These are phyloP conservation scores for Antheraea assamensis DNA, from an alignment of 2,888 invertebrate genomes.

Conservation along the genomic window DNA sequence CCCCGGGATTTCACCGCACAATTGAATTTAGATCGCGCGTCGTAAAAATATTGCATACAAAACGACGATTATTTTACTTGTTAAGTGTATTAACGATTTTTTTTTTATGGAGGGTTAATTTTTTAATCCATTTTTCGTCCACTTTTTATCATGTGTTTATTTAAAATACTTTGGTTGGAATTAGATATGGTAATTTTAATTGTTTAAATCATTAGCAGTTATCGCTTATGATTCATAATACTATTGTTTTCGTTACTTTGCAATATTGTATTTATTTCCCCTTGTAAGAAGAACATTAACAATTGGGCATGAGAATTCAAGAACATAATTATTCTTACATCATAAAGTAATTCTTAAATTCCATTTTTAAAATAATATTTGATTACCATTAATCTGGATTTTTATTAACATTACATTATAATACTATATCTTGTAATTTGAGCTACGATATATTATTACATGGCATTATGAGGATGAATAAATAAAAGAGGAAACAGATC, in stretches of 20 bases:
- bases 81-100: not conserved
- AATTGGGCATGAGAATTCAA: not conserved
- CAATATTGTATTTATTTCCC: no score
- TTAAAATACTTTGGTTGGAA: no score
- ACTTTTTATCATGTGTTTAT: no score
- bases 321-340: not conserved
- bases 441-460: constrained; percentile 4
- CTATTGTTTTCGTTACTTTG: no score
- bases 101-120: not conserved
- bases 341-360: not conserved
- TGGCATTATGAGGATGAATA: constrained; percentile 60
- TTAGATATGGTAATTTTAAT: no score
- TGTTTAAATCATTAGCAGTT: no score
- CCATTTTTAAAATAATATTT: no score
- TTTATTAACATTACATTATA: not conserved
- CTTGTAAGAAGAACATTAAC: not conserved
- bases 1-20: constrained; percentile 49
- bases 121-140: no score
- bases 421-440: not conserved
- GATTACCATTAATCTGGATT: not conserved
- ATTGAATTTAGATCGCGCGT: constrained; percentile 53
- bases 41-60: constrained; percentile 41
- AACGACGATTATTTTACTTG: not conserved
- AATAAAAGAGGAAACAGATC: constrained; percentile 56
- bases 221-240: no score